Evolutionary conservation across 64 coral and sea anemone species (phyloP), one percentile per base, ranked within the genome.

Genomic region (Porites australiensis): DNA sequence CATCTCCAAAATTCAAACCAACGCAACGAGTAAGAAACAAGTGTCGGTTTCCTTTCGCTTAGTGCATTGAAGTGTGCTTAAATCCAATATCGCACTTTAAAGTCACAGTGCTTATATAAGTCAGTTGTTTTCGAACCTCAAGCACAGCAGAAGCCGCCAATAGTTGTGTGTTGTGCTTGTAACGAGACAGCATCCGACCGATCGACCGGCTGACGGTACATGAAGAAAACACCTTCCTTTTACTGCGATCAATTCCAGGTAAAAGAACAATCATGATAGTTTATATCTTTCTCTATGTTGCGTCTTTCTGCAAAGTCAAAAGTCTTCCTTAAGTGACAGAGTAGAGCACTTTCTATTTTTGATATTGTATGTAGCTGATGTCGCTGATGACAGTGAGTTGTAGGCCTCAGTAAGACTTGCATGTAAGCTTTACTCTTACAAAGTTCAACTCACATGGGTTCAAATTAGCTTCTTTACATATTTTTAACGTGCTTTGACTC

Each of bases 1-100:
- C 46, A 51, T 63, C 81, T 84, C 15, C 63, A 13, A 44, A 76
- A 8, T 74, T 74, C 37, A 64, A 83, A 65, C 37, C 4, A 83
- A 19, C 13, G 79, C 27, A 65, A 44, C 64, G 27, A 37, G 27
- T 37, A 37, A 37, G 27, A 37, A 37, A 66, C 60, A 83, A 83
- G 8, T 84, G n/a, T 1, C 16, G 18, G 67, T 65, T 84, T 18
- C n/a, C 45, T 13, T 14, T 47, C 16, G 63, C 22, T 47, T 15
- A 50, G 13, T 51, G 73, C 15, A 11, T 73, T 73, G 10, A 73
- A 73, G 37, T 73, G 70, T 23, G 19, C 66, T 57, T 57, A 23
- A 46, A 10, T 15, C 6, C 73, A 76, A 51, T 76, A 76, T 76
- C 43, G 13, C 46, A 45, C 43, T 15, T 46, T 50, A 19, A 47